Percentiles rank a stretch among this genome's conserved stretches.
These are phyloP conservation scores for Torymus tubicola DNA, from an alignment of 2,888 invertebrate genomes.

Conservation along the genomic window DNA sequence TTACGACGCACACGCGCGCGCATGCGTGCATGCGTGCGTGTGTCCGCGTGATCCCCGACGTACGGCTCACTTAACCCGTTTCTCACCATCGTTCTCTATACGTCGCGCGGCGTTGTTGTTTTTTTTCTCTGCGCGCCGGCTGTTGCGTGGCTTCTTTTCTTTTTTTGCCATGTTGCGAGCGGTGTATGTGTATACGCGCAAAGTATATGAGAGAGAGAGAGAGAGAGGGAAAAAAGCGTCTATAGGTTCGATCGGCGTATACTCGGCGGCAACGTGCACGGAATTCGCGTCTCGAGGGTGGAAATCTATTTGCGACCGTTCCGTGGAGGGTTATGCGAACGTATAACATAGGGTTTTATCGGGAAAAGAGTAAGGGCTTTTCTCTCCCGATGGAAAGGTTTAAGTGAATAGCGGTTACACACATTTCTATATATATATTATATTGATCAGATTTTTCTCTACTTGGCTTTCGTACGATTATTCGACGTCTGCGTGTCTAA, in stretches of 20 bases:
- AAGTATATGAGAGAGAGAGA: neutral
- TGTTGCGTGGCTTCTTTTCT: neutral
- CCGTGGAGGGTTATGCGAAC: neutral
- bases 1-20: slow-evolving; percentile 5
- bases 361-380: too few relatives aligned
- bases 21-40: neutral
- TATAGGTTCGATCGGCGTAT: slow-evolving; percentile 19
- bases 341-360: too few relatives aligned
- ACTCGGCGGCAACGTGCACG: neutral
- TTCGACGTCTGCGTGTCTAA: too few relatives aligned
- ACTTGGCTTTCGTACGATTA: too few relatives aligned
- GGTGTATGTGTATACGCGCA: neutral
- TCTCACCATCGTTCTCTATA: slow-evolving; percentile 1
- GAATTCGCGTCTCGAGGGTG: neutral
- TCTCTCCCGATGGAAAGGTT: too few relatives aligned
- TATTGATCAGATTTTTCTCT: too few relatives aligned
- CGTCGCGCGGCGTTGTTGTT: neutral
- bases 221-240: neutral
- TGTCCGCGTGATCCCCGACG: neutral
- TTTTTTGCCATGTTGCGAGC: neutral
- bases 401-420: too few relatives aligned
- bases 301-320: slow-evolving; percentile 41
- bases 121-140: neutral
- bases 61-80: slow-evolving; percentile 41
- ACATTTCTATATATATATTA: too few relatives aligned